These are phyloP conservation scores for Stictocephala bisonia DNA, from an alignment of 2,888 invertebrate species.

Conservation along the genomic window DNA sequence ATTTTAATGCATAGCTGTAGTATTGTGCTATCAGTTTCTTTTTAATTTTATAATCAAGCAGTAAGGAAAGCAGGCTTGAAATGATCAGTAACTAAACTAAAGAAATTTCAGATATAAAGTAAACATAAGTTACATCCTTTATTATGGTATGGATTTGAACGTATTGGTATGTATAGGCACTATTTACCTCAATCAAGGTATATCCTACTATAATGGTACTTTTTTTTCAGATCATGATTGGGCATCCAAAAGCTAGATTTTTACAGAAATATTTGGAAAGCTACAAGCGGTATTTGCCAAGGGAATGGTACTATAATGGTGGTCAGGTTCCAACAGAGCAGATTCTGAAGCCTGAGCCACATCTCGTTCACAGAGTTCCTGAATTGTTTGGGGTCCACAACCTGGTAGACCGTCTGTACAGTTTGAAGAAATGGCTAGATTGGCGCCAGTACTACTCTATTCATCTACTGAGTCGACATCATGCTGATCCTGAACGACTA, in stretches of 20 bases:
- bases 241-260: slow-evolving; percentile 63
- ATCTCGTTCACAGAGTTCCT: slow-evolving; percentile 62
- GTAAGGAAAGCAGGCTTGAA: too few species aligned
- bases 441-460: slow-evolving; percentile 62
- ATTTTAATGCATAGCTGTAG: too few species aligned
- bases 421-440: slow-evolving; percentile 57
- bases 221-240: slow-evolving; percentile 61
- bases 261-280: slow-evolving; percentile 62
- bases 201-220: slow-evolving; percentile 39
- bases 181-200: too few species aligned
- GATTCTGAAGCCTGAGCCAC: slow-evolving; percentile 61
- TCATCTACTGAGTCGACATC: slow-evolving; percentile 63
- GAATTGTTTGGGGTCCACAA: slow-evolving; percentile 63
- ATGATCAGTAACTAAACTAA: too few species aligned
- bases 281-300: slow-evolving; percentile 62
- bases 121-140: too few species aligned
- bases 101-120: too few species aligned
- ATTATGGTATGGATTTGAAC: too few species aligned
- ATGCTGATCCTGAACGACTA: slow-evolving; percentile 55
- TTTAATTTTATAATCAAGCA: too few species aligned
- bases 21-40: too few species aligned
- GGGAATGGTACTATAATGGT: slow-evolving; percentile 64
- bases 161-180: too few species aligned
- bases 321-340: slow-evolving; percentile 63
- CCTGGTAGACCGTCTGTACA: slow-evolving; percentile 61